phyloP scores from a whole-genome alignment of 2,888 invertebrate species.

The Troides helena region DNA sequence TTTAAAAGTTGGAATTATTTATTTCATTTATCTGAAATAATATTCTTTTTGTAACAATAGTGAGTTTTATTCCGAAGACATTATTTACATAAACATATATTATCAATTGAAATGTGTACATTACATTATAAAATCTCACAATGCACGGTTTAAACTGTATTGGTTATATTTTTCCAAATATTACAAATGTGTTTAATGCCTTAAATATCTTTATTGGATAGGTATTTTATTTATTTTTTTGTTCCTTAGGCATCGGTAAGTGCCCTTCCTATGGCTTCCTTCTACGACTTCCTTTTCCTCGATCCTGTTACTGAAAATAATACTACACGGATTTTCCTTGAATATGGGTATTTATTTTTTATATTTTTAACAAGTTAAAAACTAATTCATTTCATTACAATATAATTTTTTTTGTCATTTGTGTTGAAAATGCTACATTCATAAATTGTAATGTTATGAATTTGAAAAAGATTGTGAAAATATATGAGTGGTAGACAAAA shows the following conservation, averaged over 20 bases:
- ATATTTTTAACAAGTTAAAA: constrained; percentile 2
- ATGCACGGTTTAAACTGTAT: too few relatives aligned
- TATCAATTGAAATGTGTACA: too few relatives aligned
- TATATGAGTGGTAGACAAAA: too few relatives aligned
- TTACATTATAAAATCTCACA: too few relatives aligned
- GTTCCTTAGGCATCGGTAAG: constrained; percentile 62
- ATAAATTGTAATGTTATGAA: too few relatives aligned
- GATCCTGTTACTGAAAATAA: constrained; percentile 37
- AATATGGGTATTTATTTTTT: constrained; percentile 30
- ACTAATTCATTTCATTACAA: neutral
- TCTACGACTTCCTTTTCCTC: constrained; percentile 38
- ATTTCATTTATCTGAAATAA: too few relatives aligned
- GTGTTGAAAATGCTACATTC: neutral
- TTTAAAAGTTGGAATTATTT: too few relatives aligned
- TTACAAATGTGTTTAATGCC: neutral
- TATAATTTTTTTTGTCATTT: neutral
- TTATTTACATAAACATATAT: too few relatives aligned
- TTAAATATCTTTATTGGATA: neutral
- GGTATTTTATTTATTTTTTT: constrained; percentile 42
- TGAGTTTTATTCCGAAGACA: too few relatives aligned
- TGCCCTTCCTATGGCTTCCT: constrained; percentile 40
- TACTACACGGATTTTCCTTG: constrained; percentile 32
- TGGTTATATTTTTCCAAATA: neutral
- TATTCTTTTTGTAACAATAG: too few relatives aligned
- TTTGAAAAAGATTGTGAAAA: too few relatives aligned